Conservation (phyloP, 2,113 vertebrate genomes). For the Nasalis larvatus region DNA sequence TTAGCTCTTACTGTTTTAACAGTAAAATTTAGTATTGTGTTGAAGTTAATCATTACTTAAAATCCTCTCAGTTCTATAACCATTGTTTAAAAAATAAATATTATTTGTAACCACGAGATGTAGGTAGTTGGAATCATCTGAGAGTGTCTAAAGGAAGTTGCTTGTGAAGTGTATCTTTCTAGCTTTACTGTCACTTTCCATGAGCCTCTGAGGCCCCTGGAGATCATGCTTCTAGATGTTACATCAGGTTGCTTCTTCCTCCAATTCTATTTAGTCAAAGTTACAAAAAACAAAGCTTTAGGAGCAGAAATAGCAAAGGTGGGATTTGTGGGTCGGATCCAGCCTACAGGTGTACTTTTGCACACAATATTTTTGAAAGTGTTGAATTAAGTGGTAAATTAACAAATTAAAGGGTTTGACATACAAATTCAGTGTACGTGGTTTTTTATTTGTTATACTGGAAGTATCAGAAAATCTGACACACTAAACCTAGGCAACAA, state of each 20-base stretch:
- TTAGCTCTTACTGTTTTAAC: background rate
- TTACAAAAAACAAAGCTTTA: background rate
- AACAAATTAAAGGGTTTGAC: background rate
- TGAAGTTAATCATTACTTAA: background rate
- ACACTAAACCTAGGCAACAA: accelerated
- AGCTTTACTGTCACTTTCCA: background rate
- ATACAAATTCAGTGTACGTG: background rate
- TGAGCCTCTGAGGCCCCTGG: too few species aligned
- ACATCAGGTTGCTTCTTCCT: background rate
- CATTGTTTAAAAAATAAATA: background rate
- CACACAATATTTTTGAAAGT: background rate
- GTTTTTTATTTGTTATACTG: background rate
- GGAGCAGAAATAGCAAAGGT: background rate
- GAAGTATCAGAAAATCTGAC: background rate
- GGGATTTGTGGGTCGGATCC: background rate
- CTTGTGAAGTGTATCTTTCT: background rate
- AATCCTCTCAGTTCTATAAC: background rate
- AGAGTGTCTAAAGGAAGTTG: background rate
- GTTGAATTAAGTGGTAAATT: constrained; percentile 11
- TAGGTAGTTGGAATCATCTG: background rate
- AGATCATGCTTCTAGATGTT: background rate
- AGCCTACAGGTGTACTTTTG: background rate
- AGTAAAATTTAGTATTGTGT: background rate
- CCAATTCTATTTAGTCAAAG: background rate
- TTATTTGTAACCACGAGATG: background rate